Evolutionary conservation across 2,113 vertebrate genomes (phyloP).

Genomic region (Gorilla gorilla): DNA sequence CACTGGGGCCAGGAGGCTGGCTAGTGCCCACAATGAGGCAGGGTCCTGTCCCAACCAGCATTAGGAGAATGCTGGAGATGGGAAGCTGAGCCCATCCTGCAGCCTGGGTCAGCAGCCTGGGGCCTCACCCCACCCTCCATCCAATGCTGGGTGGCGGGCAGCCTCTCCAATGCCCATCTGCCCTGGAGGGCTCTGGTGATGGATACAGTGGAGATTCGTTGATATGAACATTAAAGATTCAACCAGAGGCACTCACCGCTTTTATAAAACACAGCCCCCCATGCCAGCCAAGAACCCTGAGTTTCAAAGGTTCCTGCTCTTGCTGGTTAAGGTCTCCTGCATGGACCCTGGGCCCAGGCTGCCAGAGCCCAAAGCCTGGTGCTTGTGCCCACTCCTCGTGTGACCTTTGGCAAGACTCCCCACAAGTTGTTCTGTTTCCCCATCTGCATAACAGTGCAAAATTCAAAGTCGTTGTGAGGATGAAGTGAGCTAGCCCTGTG

Average conservation of each 20-base stretch:
- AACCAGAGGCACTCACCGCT: neutral
- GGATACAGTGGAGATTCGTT: fast-evolving
- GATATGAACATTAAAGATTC: neutral
- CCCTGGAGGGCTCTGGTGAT: neutral
- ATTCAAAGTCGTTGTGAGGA: neutral
- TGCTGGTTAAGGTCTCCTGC: too few relatives aligned
- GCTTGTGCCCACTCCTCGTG: neutral
- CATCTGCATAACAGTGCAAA: neutral
- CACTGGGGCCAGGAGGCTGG: neutral
- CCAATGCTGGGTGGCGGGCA: neutral
- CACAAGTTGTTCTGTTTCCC: neutral
- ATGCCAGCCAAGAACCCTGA: fast-evolving
- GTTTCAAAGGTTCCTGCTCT: neutral
- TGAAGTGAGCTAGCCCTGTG: fast-evolving
- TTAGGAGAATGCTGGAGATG: neutral
- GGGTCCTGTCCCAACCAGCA: neutral
- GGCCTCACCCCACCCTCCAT: fast-evolving
- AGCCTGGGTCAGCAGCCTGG: fast-evolving
- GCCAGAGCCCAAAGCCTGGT: neutral
- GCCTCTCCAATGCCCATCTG: neutral
- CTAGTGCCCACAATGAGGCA: neutral
- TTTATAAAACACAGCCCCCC: fast-evolving
- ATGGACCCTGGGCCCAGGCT: fast-evolving
- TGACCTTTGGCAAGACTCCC: neutral
- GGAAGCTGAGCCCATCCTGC: fast-evolving